Evolutionary conservation across 2,113 vertebrate species (phyloP).

Genomic region (Hoplias malabaricus): DNA sequence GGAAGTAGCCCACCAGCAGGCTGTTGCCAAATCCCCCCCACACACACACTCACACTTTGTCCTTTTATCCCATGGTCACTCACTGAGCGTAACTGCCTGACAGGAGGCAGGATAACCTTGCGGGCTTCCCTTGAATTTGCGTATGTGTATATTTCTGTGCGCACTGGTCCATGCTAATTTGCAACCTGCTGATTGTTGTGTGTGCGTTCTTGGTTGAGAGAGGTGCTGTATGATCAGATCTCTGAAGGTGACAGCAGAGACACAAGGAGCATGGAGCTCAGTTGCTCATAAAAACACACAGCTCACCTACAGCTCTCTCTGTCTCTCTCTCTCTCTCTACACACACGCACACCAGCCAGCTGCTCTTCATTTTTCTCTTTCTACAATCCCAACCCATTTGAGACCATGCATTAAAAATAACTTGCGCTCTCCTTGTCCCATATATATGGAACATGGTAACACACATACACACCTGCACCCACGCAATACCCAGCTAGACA

Average conservation of each 20-base stretch:
- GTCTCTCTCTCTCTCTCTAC: neutral
- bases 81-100: neutral
- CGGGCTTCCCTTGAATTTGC: neutral
- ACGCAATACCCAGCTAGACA: neutral
- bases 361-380: neutral
- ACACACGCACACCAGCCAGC: neutral
- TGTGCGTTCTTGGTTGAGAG: slow-evolving; percentile 7
- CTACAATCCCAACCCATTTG: neutral
- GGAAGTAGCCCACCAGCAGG: neutral
- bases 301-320: neutral
- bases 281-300: neutral
- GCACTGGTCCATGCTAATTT: neutral
- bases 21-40: neutral
- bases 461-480: neutral
- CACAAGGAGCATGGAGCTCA: slow-evolving; percentile 1
- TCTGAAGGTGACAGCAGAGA: slow-evolving; percentile 46
- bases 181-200: slow-evolving; percentile 27
- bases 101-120: slow-evolving; percentile 5
- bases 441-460: neutral
- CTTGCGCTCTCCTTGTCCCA: slow-evolving; percentile 5
- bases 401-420: slow-evolving; percentile 37
- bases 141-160: neutral
- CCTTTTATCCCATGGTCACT: neutral
- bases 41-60: neutral
- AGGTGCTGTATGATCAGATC: slow-evolving; percentile 26